These are phyloP conservation scores for Bovichtus variegatus DNA, from an alignment of 2,797 vertebrate species.

Conservation along the genomic window DNA sequence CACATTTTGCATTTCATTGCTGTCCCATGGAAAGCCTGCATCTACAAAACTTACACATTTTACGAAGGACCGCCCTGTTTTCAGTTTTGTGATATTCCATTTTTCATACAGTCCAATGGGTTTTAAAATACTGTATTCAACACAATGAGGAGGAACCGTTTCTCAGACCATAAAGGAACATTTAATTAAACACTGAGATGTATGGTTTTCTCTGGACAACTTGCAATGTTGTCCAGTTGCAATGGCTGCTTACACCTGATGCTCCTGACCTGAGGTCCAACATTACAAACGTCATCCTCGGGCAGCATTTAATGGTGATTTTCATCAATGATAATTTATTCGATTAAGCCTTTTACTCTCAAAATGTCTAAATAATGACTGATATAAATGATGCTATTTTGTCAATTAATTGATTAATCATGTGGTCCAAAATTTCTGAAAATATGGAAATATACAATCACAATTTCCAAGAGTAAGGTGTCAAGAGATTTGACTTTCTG, in stretches of 20 bases:
- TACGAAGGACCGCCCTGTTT: background rate
- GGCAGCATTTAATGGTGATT: background rate
- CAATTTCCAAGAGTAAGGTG: too few relatives aligned
- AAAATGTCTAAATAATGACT: background rate
- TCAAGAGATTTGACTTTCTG: background rate
- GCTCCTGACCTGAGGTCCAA: too few relatives aligned
- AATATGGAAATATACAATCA: background rate
- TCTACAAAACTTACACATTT: background rate
- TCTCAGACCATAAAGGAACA: background rate
- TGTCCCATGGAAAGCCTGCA: background rate
- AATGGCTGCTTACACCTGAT: too few relatives aligned
- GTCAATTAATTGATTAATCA: background rate
- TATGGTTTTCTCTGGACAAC: background rate
- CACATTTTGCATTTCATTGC: background rate
- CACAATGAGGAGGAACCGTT: too few relatives aligned
- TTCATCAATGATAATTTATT: background rate
- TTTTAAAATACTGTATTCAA: too few relatives aligned
- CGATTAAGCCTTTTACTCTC: background rate
- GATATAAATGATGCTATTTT: background rate
- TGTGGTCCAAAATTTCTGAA: background rate
- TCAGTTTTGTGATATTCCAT: too few relatives aligned
- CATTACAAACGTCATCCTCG: background rate
- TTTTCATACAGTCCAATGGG: background rate
- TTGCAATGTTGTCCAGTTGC: background rate
- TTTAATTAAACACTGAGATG: background rate